Conservation (phyloP, 2,113 vertebrate genomes). For the Cyanistes caeruleus region DNA sequence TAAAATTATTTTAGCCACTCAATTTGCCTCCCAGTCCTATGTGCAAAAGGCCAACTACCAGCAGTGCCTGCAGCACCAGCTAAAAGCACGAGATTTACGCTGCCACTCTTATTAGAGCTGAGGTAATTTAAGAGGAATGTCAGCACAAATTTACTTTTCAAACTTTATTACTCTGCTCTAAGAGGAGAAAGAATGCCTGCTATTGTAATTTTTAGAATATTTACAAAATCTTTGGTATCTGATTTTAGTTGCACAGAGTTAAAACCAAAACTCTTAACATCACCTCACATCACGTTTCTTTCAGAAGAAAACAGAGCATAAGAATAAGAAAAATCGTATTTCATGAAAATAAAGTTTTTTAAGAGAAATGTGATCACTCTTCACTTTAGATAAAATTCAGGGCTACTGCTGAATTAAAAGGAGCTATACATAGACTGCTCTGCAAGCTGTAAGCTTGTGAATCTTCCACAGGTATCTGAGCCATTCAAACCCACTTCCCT, state of each 20-base stretch:
- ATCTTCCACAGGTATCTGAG: background rate
- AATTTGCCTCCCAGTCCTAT: background rate
- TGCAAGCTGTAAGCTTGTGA: background rate
- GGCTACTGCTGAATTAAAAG: background rate
- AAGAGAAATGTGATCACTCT: background rate
- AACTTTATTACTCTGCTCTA: slow-evolving; percentile 38
- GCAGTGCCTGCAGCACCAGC: slow-evolving; percentile 5
- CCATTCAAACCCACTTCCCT: background rate
- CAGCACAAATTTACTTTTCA: slow-evolving; percentile 24
- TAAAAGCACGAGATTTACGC: background rate
- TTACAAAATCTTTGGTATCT: slow-evolving; percentile 25
- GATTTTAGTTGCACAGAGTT: background rate
- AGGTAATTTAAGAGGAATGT: slow-evolving; percentile 61
- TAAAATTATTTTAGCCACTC: background rate
- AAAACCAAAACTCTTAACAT: background rate
- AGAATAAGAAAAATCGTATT: background rate
- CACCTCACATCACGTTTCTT: background rate
- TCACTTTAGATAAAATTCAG: background rate
- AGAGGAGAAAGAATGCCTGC: slow-evolving; percentile 31
- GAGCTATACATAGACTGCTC: background rate
- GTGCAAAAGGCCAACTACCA: background rate
- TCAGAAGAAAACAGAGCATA: background rate
- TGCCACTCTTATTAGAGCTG: slow-evolving; percentile 19
- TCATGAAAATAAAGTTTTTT: background rate
- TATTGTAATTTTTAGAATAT: slow-evolving; percentile 50